Percentiles rank a stretch among this genome's conserved stretches.
Conservation (phyloP, 2,113 vertebrate species). For the Empidonax traillii region DNA sequence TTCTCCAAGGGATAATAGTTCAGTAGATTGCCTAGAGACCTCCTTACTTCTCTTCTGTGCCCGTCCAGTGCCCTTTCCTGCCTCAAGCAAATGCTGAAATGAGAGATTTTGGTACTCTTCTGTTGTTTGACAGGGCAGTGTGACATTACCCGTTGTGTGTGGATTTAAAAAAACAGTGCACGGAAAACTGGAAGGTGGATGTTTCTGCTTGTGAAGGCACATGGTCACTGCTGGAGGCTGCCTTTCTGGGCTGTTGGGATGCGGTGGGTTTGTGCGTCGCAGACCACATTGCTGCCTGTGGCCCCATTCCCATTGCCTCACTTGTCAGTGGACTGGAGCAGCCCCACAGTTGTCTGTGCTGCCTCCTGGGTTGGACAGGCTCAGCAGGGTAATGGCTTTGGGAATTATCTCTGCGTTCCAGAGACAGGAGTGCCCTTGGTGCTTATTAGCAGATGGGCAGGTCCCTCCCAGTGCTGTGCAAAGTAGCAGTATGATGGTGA, state of each 20-base stretch:
- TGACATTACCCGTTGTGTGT: background rate
- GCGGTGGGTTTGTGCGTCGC: accelerated
- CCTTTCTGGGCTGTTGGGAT: background rate
- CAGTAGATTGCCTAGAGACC: background rate
- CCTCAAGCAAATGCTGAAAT: background rate
- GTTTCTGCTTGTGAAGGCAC: background rate
- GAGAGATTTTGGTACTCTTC: background rate
- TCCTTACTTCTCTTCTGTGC: background rate
- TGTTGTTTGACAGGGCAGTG: background rate
- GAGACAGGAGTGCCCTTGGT: background rate
- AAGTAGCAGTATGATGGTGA: accelerated
- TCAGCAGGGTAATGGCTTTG: background rate
- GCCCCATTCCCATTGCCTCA: accelerated
- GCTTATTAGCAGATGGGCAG: background rate
- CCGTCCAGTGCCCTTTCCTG: background rate
- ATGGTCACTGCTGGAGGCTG: accelerated
- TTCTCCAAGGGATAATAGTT: background rate
- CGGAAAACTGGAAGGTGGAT: background rate
- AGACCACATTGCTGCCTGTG: background rate
- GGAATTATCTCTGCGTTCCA: background rate
- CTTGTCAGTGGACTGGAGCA: background rate
- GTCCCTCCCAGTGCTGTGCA: background rate
- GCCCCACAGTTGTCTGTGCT: background rate
- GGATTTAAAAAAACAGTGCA: background rate
- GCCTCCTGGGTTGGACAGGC: background rate